Percentiles rank a stretch among this genome's conserved stretches.
phyloP scores from a whole-genome alignment of 2,888 invertebrate species.

The Magallana nippona region DNA sequence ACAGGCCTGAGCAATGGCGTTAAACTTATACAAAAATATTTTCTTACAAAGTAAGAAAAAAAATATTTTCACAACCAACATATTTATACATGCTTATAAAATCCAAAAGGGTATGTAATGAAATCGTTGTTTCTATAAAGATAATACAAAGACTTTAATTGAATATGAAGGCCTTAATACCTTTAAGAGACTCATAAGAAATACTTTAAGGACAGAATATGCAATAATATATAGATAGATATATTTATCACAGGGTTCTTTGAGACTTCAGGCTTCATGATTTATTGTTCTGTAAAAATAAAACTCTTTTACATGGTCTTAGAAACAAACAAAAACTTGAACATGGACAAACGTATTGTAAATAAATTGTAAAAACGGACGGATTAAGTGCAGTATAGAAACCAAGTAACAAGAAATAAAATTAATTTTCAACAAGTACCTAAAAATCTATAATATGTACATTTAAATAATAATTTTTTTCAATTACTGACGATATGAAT shows the following conservation, averaged over 20 bases:
- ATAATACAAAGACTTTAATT: neutral
- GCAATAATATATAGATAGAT: too few species aligned
- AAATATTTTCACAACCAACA: conserved; percentile 9
- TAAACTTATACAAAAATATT: neutral
- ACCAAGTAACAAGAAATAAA: too few species aligned
- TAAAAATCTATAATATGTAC: too few species aligned
- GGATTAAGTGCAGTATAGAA: too few species aligned
- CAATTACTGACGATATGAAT: too few species aligned
- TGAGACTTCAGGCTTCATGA: neutral
- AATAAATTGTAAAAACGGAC: too few species aligned
- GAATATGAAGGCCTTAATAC: neutral
- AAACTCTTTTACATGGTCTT: neutral
- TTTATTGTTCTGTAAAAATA: neutral
- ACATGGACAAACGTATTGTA: too few species aligned
- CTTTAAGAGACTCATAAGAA: neutral
- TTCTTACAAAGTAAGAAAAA: neutral
- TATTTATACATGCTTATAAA: neutral
- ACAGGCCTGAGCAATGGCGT: neutral
- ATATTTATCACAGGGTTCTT: conserved; percentile 22
- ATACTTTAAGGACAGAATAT: neutral
- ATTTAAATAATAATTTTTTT: too few species aligned
- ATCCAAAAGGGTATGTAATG: neutral
- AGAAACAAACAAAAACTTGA: too few species aligned
- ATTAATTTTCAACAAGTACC: too few species aligned
- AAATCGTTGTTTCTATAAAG: conserved; percentile 4